These are phyloP conservation scores for Hoplodrina ambigua DNA, from an alignment of 2,888 invertebrate species.

Conservation along the genomic window DNA sequence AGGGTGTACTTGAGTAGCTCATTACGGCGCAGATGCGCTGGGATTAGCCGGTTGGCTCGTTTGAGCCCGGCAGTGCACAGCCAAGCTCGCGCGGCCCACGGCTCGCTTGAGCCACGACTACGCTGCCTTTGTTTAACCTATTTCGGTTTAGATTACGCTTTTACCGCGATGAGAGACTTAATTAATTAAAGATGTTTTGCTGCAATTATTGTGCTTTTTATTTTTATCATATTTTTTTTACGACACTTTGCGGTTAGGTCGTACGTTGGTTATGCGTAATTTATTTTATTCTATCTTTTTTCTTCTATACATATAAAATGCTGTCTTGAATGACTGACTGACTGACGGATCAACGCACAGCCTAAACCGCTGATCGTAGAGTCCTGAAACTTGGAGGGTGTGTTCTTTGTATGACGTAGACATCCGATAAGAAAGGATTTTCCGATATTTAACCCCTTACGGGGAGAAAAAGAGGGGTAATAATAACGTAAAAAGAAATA, in stretches of 20 bases:
- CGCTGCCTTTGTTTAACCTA: slow-evolving; percentile 87
- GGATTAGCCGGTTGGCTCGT: slow-evolving; percentile 84
- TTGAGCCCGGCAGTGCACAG: slow-evolving; percentile 66
- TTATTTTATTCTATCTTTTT: neutral
- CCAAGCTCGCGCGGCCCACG: slow-evolving; percentile 64
- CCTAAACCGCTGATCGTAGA: no score
- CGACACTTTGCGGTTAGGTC: neutral
- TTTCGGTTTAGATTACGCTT: slow-evolving; percentile 88
- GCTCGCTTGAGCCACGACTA: slow-evolving; percentile 75
- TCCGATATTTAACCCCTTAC: no score
- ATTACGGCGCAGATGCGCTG: slow-evolving; percentile 87
- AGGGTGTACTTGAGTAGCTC: slow-evolving; percentile 90
- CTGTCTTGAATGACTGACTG: no score
- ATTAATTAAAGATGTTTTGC: slow-evolving; percentile 81
- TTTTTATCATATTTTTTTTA: slow-evolving; percentile 23
- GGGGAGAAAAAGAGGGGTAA: no score
- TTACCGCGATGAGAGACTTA: slow-evolving; percentile 82
- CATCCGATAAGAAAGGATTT: no score
- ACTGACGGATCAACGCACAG: no score
- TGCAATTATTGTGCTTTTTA: slow-evolving; percentile 55
- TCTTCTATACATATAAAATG: no score
- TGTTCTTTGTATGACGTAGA: no score
- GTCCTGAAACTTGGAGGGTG: no score
- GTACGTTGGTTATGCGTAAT: neutral
- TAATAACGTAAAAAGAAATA: no score